Percentiles rank a stretch among this genome's conserved stretches.
These are phyloP conservation scores for Aleiodes sp. DNA, from an alignment of 1,140 invertebrate species.

Conservation along the genomic window DNA sequence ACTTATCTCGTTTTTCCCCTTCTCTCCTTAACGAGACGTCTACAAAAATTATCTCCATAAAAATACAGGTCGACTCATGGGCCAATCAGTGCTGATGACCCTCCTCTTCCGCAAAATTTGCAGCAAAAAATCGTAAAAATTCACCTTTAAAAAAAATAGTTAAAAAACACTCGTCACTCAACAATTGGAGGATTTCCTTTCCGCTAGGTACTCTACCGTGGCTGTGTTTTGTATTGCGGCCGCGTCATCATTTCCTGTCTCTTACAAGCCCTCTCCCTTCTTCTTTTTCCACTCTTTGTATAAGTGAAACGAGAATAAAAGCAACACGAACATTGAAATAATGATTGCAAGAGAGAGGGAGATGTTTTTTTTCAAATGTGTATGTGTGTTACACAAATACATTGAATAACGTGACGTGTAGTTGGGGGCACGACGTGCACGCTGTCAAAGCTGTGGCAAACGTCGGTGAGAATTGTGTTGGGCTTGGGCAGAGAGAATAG, in stretches of 20 bases:
- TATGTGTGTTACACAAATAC: background rate
- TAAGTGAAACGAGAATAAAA: conserved; percentile 25
- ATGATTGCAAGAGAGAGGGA: conserved; percentile 7
- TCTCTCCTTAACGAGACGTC: too few relatives aligned
- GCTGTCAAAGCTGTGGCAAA: conserved; percentile 35
- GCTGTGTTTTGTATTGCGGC: conserved; percentile 37
- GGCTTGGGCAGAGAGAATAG: background rate
- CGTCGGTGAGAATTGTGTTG: conserved; percentile 19
- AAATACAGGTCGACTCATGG: too few relatives aligned
- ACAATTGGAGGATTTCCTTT: background rate
- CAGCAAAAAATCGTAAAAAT: background rate
- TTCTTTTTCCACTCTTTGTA: background rate
- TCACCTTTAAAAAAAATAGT: background rate
- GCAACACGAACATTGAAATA: background rate
- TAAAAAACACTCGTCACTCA: background rate
- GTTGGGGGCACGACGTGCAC: conserved; percentile 29
- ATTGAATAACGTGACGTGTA: conserved; percentile 31
- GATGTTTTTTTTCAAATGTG: conserved; percentile 17
- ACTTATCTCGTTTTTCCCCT: too few relatives aligned
- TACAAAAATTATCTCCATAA: too few relatives aligned
- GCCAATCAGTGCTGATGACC: too few relatives aligned
- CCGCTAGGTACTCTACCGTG: conserved; percentile 15
- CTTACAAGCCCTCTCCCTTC: background rate
- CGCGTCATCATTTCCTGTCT: conserved; percentile 52
- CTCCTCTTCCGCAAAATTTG: too few relatives aligned